Conservation (phyloP, 2,113 vertebrate genomes). For the Rhinoderma darwinii region DNA sequence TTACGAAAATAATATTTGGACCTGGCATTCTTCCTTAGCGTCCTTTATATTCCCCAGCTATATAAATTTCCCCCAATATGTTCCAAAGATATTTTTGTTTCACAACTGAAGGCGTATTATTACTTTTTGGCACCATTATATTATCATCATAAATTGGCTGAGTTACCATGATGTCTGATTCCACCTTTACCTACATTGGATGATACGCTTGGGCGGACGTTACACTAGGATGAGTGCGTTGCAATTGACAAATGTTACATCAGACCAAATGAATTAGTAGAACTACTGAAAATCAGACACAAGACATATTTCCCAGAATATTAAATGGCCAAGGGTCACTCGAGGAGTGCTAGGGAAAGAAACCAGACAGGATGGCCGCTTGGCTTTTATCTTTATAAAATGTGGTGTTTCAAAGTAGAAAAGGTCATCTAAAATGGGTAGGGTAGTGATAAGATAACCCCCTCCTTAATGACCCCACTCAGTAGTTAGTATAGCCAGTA, state of each 20-base stretch:
- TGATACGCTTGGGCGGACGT: no score
- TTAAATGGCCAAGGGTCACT: neutral
- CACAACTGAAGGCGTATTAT: no score
- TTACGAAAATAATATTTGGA: no score
- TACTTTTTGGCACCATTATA: no score
- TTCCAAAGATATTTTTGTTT: no score
- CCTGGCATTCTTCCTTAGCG: no score
- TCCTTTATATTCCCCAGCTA: no score
- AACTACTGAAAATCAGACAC: neutral
- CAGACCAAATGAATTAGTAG: neutral
- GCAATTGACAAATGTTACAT: neutral
- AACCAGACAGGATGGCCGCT: neutral
- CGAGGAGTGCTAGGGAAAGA: neutral
- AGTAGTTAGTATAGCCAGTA: slow-evolving; percentile 8
- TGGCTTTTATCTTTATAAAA: slow-evolving; percentile 20
- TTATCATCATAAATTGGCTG: no score
- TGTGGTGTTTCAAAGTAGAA: slow-evolving; percentile 18
- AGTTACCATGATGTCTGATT: no score
- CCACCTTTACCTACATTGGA: no score
- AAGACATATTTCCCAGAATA: neutral
- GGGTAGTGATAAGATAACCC: slow-evolving; percentile 10
- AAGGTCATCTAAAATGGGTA: neutral
- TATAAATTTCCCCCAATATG: no score
- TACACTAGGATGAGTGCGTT: no score
- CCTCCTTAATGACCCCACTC: slow-evolving; percentile 22